Percentiles rank a stretch among this genome's conserved stretches.
Evolutionary conservation across 1,140 invertebrate genomes (phyloP).

Genomic region (Eurosta solidaginis): DNA sequence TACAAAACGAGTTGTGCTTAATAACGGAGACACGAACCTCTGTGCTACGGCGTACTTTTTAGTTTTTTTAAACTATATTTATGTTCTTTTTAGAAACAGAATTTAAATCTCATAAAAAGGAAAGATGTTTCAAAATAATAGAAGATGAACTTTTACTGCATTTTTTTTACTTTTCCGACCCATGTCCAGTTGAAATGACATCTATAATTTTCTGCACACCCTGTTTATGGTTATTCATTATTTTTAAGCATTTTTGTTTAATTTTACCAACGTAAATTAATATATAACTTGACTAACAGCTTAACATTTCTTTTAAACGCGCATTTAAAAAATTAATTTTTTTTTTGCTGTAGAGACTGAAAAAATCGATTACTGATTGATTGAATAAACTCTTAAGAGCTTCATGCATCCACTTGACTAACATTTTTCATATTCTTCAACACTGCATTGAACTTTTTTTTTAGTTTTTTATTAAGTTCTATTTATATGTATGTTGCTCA

Average conservation of each 20-base stretch:
- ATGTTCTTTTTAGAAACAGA: no score
- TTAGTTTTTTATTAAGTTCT: neutral
- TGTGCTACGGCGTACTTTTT: no score
- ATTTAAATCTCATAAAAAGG: no score
- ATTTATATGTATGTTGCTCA: neutral
- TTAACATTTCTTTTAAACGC: neutral
- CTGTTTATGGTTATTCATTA: neutral
- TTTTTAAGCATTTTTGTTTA: neutral
- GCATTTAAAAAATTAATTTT: neutral
- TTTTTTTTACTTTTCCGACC: neutral
- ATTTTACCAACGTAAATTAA: neutral
- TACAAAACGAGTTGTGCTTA: no score
- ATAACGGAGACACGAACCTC: no score
- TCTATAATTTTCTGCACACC: no score
- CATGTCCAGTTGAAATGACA: neutral
- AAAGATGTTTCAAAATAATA: no score
- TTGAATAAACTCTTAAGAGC: neutral
- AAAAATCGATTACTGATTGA: neutral
- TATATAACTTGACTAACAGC: slow-evolving; percentile 7
- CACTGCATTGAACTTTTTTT: neutral
- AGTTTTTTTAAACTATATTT: no score
- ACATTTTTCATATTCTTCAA: neutral
- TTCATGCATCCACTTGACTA: neutral
- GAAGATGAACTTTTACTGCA: no score
- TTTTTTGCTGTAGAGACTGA: neutral